Evolutionary conservation across 2,797 vertebrate genomes (phyloP), one percentile per base, ranked within the genome.

Genomic region (Nannoperca obscura): DNA sequence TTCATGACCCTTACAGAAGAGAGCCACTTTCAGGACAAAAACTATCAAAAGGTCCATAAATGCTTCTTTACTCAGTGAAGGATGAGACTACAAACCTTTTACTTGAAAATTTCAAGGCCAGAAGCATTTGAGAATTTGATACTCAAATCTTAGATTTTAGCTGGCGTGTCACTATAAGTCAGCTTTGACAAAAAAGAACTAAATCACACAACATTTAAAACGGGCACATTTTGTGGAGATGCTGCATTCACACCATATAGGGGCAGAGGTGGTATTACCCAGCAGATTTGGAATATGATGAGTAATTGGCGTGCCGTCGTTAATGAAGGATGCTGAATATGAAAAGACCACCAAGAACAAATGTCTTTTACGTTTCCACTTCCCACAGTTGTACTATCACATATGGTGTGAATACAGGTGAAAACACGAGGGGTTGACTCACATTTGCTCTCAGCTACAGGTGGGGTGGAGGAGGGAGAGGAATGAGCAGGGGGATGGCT

Each of bases 401-500:
- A 80, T 52, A 80, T 82, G 84, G 90, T 80, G 84, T 84, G 88
- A 92, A 88, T 55, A 73, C 88, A 86, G 59, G 58, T 17, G 34
- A 53, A 59, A 78, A 83, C 81, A 87, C 64, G 38, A 55, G 79
- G 85, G 81, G 57, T 40, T 27, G 77, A 95, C 95, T 96, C 94
- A 99, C 98, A 93, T 95, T 96, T 97, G 82, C 85, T 95, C 83
- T 94, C 86, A 76, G 92, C 92, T 95, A 93, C 94, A 77, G 95
- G 89, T 73, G 96, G 95, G 75, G 95, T 92, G 62, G 96, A 95
- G 57, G 93, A 67, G 63, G 94, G 91, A 7, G 86, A 77, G 76
- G 94, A 76, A 11, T 89, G 76, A 81, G 87, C 82, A 22, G 94
- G 68, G 58, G 87, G 64, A 61, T 84, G 80, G 90, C 88, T 95